phyloP scores from a whole-genome alignment of 2,113 vertebrate species.

The Anoplopoma fimbria region DNA sequence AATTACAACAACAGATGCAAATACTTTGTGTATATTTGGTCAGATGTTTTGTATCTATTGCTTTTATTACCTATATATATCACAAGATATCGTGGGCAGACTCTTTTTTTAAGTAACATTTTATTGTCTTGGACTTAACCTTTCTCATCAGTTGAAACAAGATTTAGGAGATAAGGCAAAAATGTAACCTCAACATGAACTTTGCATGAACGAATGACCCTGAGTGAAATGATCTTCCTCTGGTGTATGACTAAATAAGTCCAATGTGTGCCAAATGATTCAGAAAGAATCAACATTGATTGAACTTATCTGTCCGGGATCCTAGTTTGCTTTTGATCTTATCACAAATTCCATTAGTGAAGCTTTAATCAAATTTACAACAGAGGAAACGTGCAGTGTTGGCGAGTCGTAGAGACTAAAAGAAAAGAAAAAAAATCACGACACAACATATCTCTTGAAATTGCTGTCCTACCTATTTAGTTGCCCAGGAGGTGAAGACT shows the following conservation, averaged over 20 bases:
- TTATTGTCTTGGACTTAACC: slow-evolving; percentile 72
- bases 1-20: slow-evolving; percentile 68
- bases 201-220: slow-evolving; percentile 76
- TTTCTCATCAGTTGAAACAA: slow-evolving; percentile 73
- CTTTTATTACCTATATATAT: slow-evolving; percentile 61
- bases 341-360: slow-evolving; percentile 79
- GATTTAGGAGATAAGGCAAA: slow-evolving; percentile 82
- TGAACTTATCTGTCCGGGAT: slow-evolving; percentile 73
- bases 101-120: slow-evolving; percentile 38
- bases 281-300: slow-evolving; percentile 75
- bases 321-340: slow-evolving; percentile 81
- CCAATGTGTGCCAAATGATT: slow-evolving; percentile 76
- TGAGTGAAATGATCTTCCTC: slow-evolving; percentile 64
- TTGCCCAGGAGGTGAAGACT: not conserved
- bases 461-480: slow-evolving; percentile 1
- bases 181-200: slow-evolving; percentile 84
- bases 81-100: slow-evolving; percentile 36
- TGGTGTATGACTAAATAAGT: slow-evolving; percentile 75
- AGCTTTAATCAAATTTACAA: slow-evolving; percentile 68
- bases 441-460: slow-evolving; percentile 8
- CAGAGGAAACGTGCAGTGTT: slow-evolving; percentile 39
- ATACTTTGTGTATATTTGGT: slow-evolving; percentile 61
- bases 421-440: not conserved
- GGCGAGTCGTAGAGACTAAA: not conserved
- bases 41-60: slow-evolving; percentile 63